Conservation (phyloP, 2,113 vertebrate species). For the Chaenocephalus aceratus region DNA sequence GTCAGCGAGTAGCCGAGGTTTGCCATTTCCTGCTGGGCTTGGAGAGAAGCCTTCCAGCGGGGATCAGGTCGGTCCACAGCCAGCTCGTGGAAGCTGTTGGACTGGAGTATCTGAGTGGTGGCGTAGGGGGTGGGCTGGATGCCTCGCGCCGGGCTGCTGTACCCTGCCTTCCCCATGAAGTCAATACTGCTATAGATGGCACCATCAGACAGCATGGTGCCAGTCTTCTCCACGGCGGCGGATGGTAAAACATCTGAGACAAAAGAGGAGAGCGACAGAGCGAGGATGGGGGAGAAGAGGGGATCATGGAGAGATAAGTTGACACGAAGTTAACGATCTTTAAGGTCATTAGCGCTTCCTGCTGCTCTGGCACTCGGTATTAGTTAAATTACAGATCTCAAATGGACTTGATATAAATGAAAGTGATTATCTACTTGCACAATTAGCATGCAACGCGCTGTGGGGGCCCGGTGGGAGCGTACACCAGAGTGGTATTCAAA, state of each 20-base stretch:
- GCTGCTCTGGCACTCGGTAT: conserved; percentile 71
- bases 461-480: conserved; percentile 58
- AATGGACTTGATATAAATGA: conserved; percentile 82
- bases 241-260: conserved; percentile 90
- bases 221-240: conserved; percentile 92
- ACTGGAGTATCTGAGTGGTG: conserved; percentile 95
- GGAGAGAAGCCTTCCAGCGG: conserved; percentile 95
- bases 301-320: conserved; percentile 63
- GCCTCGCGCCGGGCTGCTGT: conserved; percentile 92
- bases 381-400: conserved; percentile 72
- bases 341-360: conserved; percentile 81
- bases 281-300: conserved; percentile 17
- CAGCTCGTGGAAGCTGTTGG: conserved; percentile 95
- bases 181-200: conserved; percentile 99
- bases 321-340: conserved; percentile 75
- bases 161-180: conserved; percentile 94
- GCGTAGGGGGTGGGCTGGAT: conserved; percentile 93
- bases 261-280: conserved; percentile 73
- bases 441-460: conserved; percentile 79
- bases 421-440: conserved; percentile 82
- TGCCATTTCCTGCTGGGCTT: conserved; percentile 92
- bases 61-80: conserved; percentile 94
- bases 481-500: conserved; percentile 71
- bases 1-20: conserved; percentile 94
- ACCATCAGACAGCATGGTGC: conserved; percentile 96